Evolutionary conservation across 2,888 invertebrate genomes (phyloP), one percentile per base, ranked within the genome.

Genomic region (Steinernema carpocapsae): DNA sequence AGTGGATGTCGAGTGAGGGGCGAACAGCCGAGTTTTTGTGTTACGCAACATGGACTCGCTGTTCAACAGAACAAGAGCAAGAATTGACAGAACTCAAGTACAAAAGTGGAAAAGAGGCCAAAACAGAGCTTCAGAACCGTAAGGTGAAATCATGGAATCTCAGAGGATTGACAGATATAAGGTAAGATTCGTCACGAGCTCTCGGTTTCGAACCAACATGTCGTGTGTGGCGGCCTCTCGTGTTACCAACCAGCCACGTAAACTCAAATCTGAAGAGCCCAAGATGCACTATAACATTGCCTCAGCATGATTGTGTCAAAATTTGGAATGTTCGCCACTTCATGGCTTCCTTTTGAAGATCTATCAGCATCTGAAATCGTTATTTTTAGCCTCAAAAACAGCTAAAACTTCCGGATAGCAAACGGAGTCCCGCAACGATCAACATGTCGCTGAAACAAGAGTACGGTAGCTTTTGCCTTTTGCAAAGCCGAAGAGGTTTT

Each of bases 141-240:
- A 64, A n/a, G n/a, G n/a, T n/a, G n/a, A n/a, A n/a, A n/a, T n/a
- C n/a, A n/a, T 64, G 64, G 26, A 29, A 29, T 22, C 14, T 64
- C 64, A 32, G 64, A 64, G 64, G 64, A 64, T 64, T 64, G 64
- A 64, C 64, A 64, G 64, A 64, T 26, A 52, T 52, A 64, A 29
- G 32, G 24, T 64, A 29, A 64, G 32, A 29, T 32, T 64, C 64
- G 32, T 64, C 14, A 32, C 64, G 26, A 2, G 17, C 14, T 4
- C 7, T 3, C 48, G 64, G 64, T 2, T 2, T 32, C 64, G 64
- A 64, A 64, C 64, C 37, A 29, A 32, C 64, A 17, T 22, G 64
- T 10, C 32, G 2, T 17, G 29, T 32, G 32, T 4, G 32, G 14
- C 64, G 19, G 29, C 64, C 3, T 32, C 29, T 32, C 29, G 64